Evolutionary conservation across 2,888 invertebrate genomes (phyloP).

Genomic region (Apodemia zela): DNA sequence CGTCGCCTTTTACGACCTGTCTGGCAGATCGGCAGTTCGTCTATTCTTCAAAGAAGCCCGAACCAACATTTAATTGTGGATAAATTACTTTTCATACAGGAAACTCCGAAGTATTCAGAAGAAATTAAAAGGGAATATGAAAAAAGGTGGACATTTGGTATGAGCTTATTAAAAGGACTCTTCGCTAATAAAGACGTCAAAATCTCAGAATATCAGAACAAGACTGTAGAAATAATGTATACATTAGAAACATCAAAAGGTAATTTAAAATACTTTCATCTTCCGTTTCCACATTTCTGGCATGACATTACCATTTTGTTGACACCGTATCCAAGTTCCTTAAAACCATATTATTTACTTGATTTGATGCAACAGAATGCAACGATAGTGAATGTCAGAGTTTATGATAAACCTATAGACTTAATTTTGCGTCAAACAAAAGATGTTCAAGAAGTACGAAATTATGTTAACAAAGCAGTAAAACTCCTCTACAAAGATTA

Average conservation of each 20-base stretch:
- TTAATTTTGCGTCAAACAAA: not conserved
- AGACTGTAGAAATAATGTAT: not conserved
- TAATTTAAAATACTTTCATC: not conserved
- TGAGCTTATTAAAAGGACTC: not conserved
- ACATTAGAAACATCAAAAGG: not conserved
- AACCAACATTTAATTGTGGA: too few species aligned
- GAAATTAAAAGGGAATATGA: too few species aligned
- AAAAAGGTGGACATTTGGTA: too few species aligned
- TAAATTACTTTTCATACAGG: too few species aligned
- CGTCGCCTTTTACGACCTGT: too few species aligned
- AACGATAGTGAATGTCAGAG: not conserved
- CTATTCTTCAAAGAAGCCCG: too few species aligned
- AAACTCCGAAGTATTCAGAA: too few species aligned
- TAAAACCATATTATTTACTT: not conserved
- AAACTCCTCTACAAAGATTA: not conserved
- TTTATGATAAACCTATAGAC: not conserved
- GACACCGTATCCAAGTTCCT: not conserved
- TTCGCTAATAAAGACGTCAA: not conserved
- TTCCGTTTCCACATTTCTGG: not conserved
- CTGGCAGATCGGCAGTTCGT: too few species aligned
- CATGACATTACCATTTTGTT: not conserved
- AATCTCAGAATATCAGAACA: not conserved
- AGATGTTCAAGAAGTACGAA: not conserved
- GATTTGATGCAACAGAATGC: not conserved
- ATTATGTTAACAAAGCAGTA: not conserved